Evolutionary conservation across 2,888 invertebrate genomes (phyloP), one percentile per base, ranked within the genome.

Genomic region (Diogma glabrata): DNA sequence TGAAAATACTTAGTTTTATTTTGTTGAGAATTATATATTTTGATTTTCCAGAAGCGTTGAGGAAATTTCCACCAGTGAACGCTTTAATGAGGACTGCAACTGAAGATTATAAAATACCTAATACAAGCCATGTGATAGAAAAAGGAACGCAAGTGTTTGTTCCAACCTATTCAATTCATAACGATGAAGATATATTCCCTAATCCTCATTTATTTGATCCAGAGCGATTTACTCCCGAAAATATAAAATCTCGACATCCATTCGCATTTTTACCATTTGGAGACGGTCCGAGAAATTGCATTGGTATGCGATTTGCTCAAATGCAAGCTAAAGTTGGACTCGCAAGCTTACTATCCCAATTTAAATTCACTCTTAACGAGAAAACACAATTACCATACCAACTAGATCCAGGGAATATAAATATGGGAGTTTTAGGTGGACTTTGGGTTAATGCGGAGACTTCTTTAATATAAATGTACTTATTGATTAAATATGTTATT

Each of bases 181-280:
- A 65, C 38, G 72, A 73, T 60, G 65, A 69, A 0, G 60, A 67
- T 12, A 65, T 67, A 51, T 73, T 67, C 58, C 64, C 69, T 2
- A 59, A 73, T 45, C 73, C 73, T 2, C 52, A 62, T 2, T 60
- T 61, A 53, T 74, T 70, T 52, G 64, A 68, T 28, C 74, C 73
- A 0, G 70, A 73, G 49, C 61, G 72, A 33, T 74, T 73, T 50
- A 61, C 56, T n/a, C 28, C 62, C 0, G 63, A 62, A 16, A 63
- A 63, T 24, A 56, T 58, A 3, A 53, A 56, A 17, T 54, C 59
- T 9, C 59, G 65, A 3, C 62, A 64, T 56, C 59, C 66, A 0
- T 61, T 61, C 40, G 50, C 60, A 26, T 71, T 67, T 50, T 56
- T 72, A 2, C 67, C 69, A 6, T 72, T 71, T 23, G 66, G 66